Percentiles rank a stretch among this genome's conserved stretches.
Conservation (phyloP, 2,113 vertebrate species). For the Andinoacara biseriatus region DNA sequence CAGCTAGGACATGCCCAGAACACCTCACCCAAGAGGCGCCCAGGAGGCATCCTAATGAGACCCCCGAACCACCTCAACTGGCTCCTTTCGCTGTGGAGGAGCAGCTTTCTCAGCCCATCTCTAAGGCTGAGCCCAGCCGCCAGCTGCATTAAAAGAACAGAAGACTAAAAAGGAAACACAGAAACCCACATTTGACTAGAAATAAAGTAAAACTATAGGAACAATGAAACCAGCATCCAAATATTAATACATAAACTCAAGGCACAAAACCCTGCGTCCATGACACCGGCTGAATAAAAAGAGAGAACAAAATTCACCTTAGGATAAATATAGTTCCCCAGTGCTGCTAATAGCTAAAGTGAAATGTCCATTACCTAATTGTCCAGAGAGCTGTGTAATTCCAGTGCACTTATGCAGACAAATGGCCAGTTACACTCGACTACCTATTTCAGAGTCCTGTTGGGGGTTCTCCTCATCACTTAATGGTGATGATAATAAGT, state of each 20-base stretch:
- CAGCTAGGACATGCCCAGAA: no score
- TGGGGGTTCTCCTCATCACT: slow-evolving; percentile 15
- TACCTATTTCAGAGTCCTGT: slow-evolving; percentile 15
- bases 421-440: slow-evolving; percentile 31
- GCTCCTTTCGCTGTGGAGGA: no score
- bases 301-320: background rate
- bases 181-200: no score
- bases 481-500: slow-evolving; percentile 35
- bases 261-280: background rate
- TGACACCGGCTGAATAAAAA: background rate
- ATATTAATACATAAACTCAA: background rate
- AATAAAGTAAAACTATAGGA: no score
- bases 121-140: no score
- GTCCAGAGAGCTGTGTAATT: slow-evolving; percentile 23
- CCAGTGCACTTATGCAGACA: slow-evolving; percentile 38
- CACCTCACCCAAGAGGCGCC: no score
- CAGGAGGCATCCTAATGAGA: no score
- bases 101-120: no score
- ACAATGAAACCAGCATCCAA: no score
- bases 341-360: slow-evolving; percentile 13
- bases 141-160: background rate
- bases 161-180: no score
- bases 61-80: no score
- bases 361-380: slow-evolving; percentile 20
- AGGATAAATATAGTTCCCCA: slow-evolving; percentile 14